Evolutionary conservation across 2,113 vertebrate genomes (phyloP), one percentile per base, ranked within the genome.

Genomic region (Heterocephalus glaber): DNA sequence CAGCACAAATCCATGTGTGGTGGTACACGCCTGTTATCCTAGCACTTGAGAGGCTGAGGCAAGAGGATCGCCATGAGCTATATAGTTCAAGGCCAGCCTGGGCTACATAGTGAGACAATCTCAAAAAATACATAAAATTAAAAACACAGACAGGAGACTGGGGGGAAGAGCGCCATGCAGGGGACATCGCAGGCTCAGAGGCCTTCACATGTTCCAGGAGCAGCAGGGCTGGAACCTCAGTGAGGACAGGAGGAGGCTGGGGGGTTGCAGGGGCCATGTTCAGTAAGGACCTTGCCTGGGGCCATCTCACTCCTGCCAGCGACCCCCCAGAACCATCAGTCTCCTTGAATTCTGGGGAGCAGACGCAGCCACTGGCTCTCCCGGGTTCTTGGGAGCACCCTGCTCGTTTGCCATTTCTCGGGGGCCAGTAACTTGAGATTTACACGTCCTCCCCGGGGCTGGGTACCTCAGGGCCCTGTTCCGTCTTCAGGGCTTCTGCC

Each of bases 401-500:
- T 86, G 65, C 33, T 60, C 22, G 26, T 41, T 52, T 76, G 90
- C 94, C 95, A 6, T 41, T 95, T 85, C 80, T 86, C 89, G 61
- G 79, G 76, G 93, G 41, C 65, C n/a, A 77, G 91, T 56, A 76
- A 70, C 1, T 13, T 38, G 65, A 81, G 90, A 97, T 95, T 96
- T 94, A 92, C 60, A 92, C 2, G 20, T 61, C 87, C 83, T 94
- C 96, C 72, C 79, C 96, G 3, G 1, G 89, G 85, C 81, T 93
- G 76, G 90, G 68, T 63, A 86, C 87, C 56, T 56, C 81, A 61
- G 96, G 96, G 92, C 97, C 94, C 97, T 98, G 97, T 87, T 96
- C 89, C 47, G 0, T n/a, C 96, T 96, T 97, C 94, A 97, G 93
- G 94, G 97, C 97, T 96, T 83, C 96, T 96, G 97, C 97, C 95